Evolutionary conservation across 2,797 vertebrate genomes (phyloP).

Genomic region (Parauchenoglanis ngamensis): DNA sequence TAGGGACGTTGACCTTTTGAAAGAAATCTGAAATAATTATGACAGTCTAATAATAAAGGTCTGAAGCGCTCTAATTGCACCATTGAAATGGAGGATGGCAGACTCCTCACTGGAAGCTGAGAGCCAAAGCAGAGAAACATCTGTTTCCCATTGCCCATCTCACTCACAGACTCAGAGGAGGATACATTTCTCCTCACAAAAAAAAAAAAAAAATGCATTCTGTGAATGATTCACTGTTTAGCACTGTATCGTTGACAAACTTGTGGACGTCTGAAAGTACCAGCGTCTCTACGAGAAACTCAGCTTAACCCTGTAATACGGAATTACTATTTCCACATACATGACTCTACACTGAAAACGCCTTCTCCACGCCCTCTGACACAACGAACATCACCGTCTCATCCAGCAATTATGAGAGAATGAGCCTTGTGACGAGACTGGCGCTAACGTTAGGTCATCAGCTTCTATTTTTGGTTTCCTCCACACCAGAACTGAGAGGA

Average conservation of each 20-base stretch:
- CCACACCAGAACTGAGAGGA: not conserved
- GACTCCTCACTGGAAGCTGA: slow-evolving; percentile 36
- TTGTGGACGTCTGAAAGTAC: slow-evolving; percentile 9
- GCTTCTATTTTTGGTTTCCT: slow-evolving; percentile 6
- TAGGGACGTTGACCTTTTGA: not conserved
- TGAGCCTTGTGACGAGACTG: not conserved
- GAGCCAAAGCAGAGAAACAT: slow-evolving; percentile 47
- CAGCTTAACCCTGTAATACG: slow-evolving; percentile 23
- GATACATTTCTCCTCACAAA: slow-evolving; percentile 16
- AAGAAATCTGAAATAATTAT: slow-evolving; percentile 10
- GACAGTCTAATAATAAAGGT: slow-evolving; percentile 20
- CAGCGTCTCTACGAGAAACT: not conserved
- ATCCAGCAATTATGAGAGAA: slow-evolving; percentile 20
- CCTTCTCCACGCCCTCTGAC: slow-evolving; percentile 10
- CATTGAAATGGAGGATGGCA: slow-evolving; percentile 35
- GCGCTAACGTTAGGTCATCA: not conserved
- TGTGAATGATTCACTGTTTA: slow-evolving; percentile 11
- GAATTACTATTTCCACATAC: slow-evolving; percentile 38
- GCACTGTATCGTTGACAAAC: not conserved
- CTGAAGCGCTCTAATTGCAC: slow-evolving; percentile 24
- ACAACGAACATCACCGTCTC: slow-evolving; percentile 23
- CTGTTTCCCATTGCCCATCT: slow-evolving; percentile 58
- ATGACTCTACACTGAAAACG: slow-evolving; percentile 25
- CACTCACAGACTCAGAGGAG: slow-evolving; percentile 52
- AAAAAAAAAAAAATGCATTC: not conserved